These are phyloP conservation scores for Margarornis squamiger DNA, from an alignment of 2,797 vertebrate species.

Conservation along the genomic window DNA sequence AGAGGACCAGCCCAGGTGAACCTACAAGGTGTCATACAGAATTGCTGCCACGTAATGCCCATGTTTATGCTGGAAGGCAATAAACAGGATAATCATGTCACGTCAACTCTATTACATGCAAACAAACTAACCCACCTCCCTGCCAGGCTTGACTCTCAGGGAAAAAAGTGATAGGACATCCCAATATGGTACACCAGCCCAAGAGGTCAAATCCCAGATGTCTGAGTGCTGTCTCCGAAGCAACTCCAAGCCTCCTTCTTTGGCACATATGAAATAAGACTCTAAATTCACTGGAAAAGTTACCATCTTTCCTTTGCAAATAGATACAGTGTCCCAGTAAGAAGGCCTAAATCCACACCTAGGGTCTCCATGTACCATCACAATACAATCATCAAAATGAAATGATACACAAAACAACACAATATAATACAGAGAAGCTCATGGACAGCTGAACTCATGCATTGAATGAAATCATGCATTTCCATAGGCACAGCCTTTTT, in stretches of 20 bases:
- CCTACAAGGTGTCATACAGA: background rate
- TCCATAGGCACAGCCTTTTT: background rate
- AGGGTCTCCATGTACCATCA: background rate
- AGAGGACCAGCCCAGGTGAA: background rate
- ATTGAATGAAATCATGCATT: background rate
- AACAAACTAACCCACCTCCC: background rate
- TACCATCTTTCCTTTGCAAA: background rate
- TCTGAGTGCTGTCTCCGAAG: background rate
- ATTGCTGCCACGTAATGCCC: background rate
- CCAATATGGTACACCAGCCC: background rate
- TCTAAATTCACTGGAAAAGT: background rate
- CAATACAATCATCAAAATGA: background rate
- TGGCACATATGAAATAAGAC: background rate
- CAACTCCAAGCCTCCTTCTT: background rate
- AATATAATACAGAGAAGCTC: background rate
- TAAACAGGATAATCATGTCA: conserved; percentile 10
- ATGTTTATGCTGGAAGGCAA: background rate
- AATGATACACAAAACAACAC: background rate
- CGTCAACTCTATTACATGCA: background rate
- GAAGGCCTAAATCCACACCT: background rate
- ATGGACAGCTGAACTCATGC: background rate
- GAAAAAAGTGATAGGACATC: background rate
- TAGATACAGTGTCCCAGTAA: background rate
- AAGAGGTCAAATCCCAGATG: background rate
- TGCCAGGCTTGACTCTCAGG: background rate